phyloP scores from a whole-genome alignment of 2,888 invertebrate species.

The Eupithecia inturbata region DNA sequence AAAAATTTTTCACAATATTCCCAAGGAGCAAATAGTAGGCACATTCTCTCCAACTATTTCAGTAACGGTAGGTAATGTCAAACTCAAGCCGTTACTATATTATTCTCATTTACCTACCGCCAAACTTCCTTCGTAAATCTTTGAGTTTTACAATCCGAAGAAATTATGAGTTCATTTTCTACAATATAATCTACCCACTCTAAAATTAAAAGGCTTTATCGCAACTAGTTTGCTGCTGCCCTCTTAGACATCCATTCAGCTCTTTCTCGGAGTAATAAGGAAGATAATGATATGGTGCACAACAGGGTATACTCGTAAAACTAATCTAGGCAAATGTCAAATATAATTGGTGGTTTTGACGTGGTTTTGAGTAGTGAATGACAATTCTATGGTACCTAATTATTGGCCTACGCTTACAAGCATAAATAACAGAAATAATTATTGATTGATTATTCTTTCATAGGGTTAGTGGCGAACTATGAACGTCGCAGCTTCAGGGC shows the following conservation, averaged over 20 bases:
- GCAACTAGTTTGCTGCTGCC: conserved; percentile 29
- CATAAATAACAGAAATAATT: not conserved
- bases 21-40: not conserved
- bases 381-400: not conserved
- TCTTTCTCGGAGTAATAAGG: conserved; percentile 10
- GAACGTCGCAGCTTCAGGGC: too few species aligned
- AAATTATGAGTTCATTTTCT: conserved; percentile 15
- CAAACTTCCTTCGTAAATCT: not conserved
- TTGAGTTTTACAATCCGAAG: conserved; percentile 7
- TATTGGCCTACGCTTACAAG: not conserved
- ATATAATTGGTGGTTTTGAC: not conserved
- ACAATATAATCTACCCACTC: conserved; percentile 20
- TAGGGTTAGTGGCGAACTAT: too few species aligned
- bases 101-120: not conserved
- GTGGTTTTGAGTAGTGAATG: not conserved
- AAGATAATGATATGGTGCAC: not conserved
- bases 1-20: not conserved
- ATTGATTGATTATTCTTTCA: not conserved
- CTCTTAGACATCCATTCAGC: conserved; percentile 21
- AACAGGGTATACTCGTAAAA: not conserved
- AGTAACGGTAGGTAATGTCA: not conserved
- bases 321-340: not conserved
- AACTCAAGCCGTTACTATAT: not conserved
- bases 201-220: conserved; percentile 29
- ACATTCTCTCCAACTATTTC: not conserved